These are phyloP conservation scores for Muscicapa comitata DNA, from an alignment of 2,797 vertebrate species.

Conservation along the genomic window DNA sequence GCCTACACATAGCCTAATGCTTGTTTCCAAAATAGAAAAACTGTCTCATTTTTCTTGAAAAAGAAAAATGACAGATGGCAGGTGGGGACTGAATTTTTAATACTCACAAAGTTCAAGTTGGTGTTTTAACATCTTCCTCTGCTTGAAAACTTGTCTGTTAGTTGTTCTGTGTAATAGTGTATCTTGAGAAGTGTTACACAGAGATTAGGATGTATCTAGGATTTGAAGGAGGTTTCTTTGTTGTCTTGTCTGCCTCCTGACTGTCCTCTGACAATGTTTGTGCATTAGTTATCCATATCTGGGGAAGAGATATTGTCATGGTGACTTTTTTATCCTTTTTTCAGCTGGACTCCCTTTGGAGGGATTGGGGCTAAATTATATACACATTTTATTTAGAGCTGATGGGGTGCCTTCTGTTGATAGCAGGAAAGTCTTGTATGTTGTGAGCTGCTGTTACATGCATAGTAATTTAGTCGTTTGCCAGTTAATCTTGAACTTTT, in stretches of 20 bases:
- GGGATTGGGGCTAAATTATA: background rate
- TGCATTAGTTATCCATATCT: background rate
- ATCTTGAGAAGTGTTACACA: background rate
- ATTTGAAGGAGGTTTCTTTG: background rate
- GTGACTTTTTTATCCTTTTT: background rate
- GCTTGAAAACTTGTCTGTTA: constrained; percentile 29
- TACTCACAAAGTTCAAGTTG: background rate
- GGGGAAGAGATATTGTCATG: background rate
- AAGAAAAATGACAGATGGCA: constrained; percentile 34
- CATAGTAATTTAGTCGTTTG: background rate
- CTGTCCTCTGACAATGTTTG: background rate
- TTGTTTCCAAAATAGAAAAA: background rate
- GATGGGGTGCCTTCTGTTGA: background rate
- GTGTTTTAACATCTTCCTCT: background rate
- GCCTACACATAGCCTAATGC: background rate
- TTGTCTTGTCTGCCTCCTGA: background rate
- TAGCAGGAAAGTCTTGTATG: background rate
- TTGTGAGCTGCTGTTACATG: background rate
- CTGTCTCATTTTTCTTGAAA: background rate
- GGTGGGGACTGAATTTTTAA: constrained; percentile 39
- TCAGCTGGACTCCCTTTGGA: background rate
- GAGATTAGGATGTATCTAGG: background rate
- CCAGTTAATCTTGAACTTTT: background rate
- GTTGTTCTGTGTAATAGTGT: background rate
- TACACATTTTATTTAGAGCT: background rate